Base-by-base conservation (phyloP, 2,888 invertebrate species). In the Agrotis segetum region DNA sequence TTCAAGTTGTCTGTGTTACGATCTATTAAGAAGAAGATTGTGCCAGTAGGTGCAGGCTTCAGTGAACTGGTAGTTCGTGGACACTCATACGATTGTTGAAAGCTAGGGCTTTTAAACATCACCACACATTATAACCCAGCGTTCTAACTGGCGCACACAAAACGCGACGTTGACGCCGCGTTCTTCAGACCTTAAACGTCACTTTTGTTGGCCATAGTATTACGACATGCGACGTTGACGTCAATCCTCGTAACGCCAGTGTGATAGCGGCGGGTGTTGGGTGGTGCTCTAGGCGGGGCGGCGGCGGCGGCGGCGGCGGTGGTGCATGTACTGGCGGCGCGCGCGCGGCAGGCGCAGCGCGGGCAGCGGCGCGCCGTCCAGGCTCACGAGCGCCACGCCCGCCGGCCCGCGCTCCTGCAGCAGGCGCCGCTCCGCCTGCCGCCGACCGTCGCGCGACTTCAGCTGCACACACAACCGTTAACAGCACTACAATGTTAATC, bases 241-340 rank as follows among this genome's bases (percentile, higher is more conserved):
- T 29, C 29, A 29, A 29, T 4, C 29, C 29, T 29, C 29, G 29
- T 29, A 29, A 29, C 4, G 29, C 29, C 29, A 29, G 29, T 29
- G 4, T 2, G 29, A 29, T 29, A 29, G 29, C 29, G 29, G 29
- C 4, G 13, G 19, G 29, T 21, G 65, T 65, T 17, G 13, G 11
- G 11, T 1, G 29, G 24, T 49, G 56, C 17, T 47, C 40, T 56
- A 21, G 17, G 47, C 49, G 40, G n/a, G 17, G 2, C 24, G n/a
- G 19, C 66, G 74, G 16, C 24, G 58, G 19, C 21, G n/a, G 13
- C 7, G 71, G 13, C 0, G 46, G 4, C 14, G 52, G 11, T 19
- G 17, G 17, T 76, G 82, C 91, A 91, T 92, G 86, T 93, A 93
- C 87, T 93, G 94, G 13, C 92, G 85, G 17, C 92, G 88, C 24